Conservation (phyloP, 2,797 vertebrate species). For the Sylvilagus floridanus region DNA sequence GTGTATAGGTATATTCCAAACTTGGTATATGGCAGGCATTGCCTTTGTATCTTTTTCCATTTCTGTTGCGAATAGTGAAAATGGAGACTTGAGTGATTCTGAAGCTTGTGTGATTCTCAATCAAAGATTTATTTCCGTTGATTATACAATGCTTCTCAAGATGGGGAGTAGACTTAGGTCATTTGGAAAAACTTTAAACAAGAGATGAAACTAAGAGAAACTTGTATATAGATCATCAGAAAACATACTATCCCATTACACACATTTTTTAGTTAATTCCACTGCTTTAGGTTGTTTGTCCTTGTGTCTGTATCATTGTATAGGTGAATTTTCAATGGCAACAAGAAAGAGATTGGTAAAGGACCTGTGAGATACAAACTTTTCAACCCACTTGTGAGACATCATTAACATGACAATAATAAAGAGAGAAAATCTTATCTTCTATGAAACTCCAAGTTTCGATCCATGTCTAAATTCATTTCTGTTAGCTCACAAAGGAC, state of each 20-base stretch:
- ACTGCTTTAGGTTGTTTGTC: conserved; percentile 25
- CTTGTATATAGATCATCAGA: background rate
- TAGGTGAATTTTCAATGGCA: conserved; percentile 10
- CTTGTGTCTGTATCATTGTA: conserved; percentile 10
- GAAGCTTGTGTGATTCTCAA: conserved; percentile 1
- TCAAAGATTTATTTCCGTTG: conserved; percentile 5
- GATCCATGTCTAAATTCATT: conserved; percentile 31
- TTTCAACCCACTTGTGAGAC: conserved; percentile 5
- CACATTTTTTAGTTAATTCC: conserved; percentile 11
- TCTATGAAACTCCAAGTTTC: conserved; percentile 25
- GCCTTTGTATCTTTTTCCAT: background rate
- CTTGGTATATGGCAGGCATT: background rate
- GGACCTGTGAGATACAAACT: background rate
- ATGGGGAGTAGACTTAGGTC: background rate
- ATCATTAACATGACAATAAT: background rate
- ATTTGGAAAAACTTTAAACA: background rate
- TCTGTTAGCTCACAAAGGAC: background rate
- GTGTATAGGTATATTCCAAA: background rate
- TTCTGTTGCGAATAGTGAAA: conserved; percentile 36
- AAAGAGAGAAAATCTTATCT: conserved; percentile 40
- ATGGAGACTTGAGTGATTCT: background rate
- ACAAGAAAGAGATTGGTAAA: conserved; percentile 7
- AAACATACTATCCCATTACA: conserved; percentile 1
- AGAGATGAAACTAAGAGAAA: conserved; percentile 24
- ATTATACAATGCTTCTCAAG: background rate